Evolutionary conservation across 1,140 invertebrate species (phyloP).

Genomic region (Tetramorium alpestre): DNA sequence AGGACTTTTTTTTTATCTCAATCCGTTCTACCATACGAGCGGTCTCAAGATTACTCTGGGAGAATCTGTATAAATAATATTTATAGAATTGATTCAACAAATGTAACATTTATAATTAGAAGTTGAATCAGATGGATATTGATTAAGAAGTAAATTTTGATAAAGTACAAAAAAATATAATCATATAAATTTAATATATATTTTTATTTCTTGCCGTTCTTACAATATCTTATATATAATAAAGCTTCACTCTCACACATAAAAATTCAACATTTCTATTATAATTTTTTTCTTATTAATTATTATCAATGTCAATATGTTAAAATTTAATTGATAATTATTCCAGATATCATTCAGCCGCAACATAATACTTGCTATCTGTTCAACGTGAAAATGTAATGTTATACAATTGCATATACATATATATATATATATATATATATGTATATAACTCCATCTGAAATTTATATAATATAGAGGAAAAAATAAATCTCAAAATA

Average conservation of each 20-base stretch:
- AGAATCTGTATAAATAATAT: background rate
- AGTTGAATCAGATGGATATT: background rate
- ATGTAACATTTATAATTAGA: background rate
- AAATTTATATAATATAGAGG: background rate
- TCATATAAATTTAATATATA: background rate
- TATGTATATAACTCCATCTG: background rate
- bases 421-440: no score
- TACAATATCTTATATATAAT: slow-evolving; percentile 10
- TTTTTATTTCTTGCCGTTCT: slow-evolving; percentile 22
- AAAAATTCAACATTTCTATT: background rate
- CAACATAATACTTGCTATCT: background rate
- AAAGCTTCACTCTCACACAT: background rate
- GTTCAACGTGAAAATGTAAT: background rate
- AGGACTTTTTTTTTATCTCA: no score
- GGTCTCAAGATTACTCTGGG: no score
- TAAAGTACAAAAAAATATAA: background rate
- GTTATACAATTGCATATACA: background rate
- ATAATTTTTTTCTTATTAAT: background rate
- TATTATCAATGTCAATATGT: background rate
- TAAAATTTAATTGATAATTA: slow-evolving; percentile 21
- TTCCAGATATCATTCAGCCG: background rate
- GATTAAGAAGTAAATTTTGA: background rate
- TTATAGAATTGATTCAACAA: background rate
- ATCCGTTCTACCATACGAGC: no score
- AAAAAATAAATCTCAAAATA: background rate